A percentile compares a stretch with the other conserved stretches of the same genome.
phyloP scores from a whole-genome alignment of 2,888 invertebrate species.

The Scotopteryx bipunctaria region DNA sequence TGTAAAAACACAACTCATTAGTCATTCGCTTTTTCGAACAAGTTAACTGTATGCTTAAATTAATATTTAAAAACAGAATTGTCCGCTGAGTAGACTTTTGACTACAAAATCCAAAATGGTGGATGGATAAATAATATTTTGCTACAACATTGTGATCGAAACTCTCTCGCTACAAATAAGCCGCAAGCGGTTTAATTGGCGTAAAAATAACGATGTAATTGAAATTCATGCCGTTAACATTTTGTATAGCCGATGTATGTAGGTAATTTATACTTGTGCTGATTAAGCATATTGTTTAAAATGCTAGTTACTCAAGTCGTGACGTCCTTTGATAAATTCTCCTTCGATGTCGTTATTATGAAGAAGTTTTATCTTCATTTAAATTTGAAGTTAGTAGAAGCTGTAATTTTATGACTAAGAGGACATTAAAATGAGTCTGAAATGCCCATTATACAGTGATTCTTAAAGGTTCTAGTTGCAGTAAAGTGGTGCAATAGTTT shows the following conservation, averaged over 20 bases:
- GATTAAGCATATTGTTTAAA: background rate
- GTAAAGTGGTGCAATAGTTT: too few relatives aligned
- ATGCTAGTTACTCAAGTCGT: background rate
- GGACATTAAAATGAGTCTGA: too few relatives aligned
- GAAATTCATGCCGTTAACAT: slow-evolving; percentile 55
- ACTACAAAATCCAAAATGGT: slow-evolving; percentile 16
- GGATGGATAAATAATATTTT: slow-evolving; percentile 35
- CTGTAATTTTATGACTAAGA: too few relatives aligned
- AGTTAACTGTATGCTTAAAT: slow-evolving; percentile 3
- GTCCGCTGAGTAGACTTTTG: background rate
- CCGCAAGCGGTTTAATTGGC: slow-evolving; percentile 70
- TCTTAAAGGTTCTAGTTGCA: too few relatives aligned
- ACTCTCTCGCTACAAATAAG: slow-evolving; percentile 53
- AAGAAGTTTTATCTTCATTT: too few relatives aligned
- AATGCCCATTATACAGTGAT: too few relatives aligned
- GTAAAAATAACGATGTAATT: slow-evolving; percentile 79
- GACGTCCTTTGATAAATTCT: too few relatives aligned
- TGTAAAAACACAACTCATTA: slow-evolving; percentile 7
- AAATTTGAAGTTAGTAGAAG: too few relatives aligned
- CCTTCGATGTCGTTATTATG: too few relatives aligned
- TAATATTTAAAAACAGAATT: slow-evolving; percentile 8
- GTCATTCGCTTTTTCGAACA: slow-evolving; percentile 6
- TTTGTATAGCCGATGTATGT: slow-evolving; percentile 25
- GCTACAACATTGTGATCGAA: slow-evolving; percentile 44
- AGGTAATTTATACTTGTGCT: slow-evolving; percentile 5